Evolutionary conservation across 2,797 vertebrate genomes (phyloP).

Genomic region (Gymnoscopelus braueri): DNA sequence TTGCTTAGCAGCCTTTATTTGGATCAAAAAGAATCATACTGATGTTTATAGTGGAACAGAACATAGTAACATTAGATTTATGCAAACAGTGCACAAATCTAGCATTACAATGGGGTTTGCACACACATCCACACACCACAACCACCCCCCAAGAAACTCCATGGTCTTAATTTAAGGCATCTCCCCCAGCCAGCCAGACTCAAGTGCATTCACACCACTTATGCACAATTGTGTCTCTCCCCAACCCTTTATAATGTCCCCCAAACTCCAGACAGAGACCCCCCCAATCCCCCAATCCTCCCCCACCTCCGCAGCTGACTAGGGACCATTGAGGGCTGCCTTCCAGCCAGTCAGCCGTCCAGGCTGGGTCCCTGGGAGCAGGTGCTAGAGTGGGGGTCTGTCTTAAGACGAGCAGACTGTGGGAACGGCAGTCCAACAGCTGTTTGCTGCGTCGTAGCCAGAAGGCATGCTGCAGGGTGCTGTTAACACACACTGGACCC

Average conservation of each 20-base stretch:
- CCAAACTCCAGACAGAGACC: slow-evolving; percentile 56
- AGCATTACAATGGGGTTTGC: neutral
- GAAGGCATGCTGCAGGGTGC: slow-evolving; percentile 63
- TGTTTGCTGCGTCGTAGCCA: slow-evolving; percentile 70
- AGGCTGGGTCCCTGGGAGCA: slow-evolving; percentile 71
- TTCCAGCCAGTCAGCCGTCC: slow-evolving; percentile 46
- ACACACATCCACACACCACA: neutral
- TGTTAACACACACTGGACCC: slow-evolving; percentile 49
- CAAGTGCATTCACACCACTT: slow-evolving; percentile 49
- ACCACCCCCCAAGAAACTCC: neutral
- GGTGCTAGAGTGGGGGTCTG: slow-evolving; percentile 71
- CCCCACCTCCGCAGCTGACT: slow-evolving; percentile 71
- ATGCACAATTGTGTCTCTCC: slow-evolving; percentile 43
- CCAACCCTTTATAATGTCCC: slow-evolving; percentile 48
- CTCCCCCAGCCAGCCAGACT: slow-evolving; percentile 16
- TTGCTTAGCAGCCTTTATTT: slow-evolving; percentile 9
- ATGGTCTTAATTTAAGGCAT: slow-evolving; percentile 25
- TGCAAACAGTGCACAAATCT: slow-evolving; percentile 1
- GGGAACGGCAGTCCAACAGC: slow-evolving; percentile 75
- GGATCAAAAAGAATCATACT: neutral
- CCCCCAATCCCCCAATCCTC: slow-evolving; percentile 15
- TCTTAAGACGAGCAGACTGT: slow-evolving; percentile 58
- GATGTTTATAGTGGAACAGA: neutral
- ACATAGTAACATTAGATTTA: neutral
- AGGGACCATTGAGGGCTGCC: slow-evolving; percentile 70